A percentile compares a stretch with the other conserved stretches of the same genome.
phyloP scores from a whole-genome alignment of 2,113 vertebrate genomes.

The Atrichornis clamosus region DNA sequence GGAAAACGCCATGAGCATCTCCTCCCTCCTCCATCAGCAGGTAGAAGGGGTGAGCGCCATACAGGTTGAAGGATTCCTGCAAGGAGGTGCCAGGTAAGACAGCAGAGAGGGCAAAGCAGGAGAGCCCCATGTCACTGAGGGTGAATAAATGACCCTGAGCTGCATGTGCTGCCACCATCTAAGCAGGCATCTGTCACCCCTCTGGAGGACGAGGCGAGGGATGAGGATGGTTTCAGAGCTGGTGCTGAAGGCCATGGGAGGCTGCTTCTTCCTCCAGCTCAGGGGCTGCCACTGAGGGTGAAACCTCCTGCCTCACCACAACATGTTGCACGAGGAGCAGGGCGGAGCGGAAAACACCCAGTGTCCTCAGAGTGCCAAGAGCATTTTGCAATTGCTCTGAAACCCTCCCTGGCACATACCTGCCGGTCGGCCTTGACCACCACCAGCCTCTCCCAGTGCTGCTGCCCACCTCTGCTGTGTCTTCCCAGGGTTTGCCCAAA shows the following conservation, averaged over 20 bases:
- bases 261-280: neutral
- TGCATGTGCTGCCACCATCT: neutral
- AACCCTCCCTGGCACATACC: neutral
- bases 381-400: constrained; percentile 33
- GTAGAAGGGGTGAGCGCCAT: constrained; percentile 89
- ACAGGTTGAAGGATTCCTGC: constrained; percentile 84
- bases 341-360: constrained; percentile 12
- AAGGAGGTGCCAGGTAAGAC: neutral
- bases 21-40: constrained; percentile 82
- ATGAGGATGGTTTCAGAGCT: neutral
- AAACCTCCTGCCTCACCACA: neutral
- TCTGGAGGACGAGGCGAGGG: neutral
- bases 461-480: neutral
- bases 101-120: neutral
- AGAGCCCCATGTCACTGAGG: neutral
- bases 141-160: neutral
- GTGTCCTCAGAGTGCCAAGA: neutral
- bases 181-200: neutral
- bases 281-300: neutral
- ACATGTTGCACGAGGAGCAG: neutral
- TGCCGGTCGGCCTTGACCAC: neutral
- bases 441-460: neutral
- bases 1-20: constrained; percentile 83
- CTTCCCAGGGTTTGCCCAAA: neutral
- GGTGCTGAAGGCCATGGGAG: neutral